A percentile compares a stretch with the other conserved stretches of the same genome.
These are phyloP conservation scores for Syngnathus rostellatus DNA, from an alignment of 2,797 vertebrate genomes.

Conservation along the genomic window DNA sequence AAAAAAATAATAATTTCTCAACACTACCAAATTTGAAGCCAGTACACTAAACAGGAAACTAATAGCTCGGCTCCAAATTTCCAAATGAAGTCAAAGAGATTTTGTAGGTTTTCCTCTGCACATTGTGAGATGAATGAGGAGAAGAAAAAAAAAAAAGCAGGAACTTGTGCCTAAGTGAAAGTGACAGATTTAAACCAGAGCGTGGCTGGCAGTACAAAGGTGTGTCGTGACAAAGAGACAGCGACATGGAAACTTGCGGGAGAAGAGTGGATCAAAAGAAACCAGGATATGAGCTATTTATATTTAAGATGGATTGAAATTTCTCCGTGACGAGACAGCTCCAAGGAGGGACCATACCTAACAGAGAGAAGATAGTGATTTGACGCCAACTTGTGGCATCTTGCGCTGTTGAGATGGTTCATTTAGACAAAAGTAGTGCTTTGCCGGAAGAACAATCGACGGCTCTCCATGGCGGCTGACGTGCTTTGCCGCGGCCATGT, in stretches of 20 bases:
- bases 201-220: slow-evolving; percentile 32
- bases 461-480: background rate
- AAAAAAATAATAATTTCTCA: no score
- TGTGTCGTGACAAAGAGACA: slow-evolving; percentile 37
- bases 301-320: slow-evolving; percentile 63
- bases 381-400: no score
- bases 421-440: no score
- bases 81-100: background rate
- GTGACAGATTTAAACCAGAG: slow-evolving; percentile 39
- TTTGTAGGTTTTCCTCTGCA: background rate
- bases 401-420: no score
- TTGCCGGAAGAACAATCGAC: no score
- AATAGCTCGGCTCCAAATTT: background rate
- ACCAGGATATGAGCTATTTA: slow-evolving; percentile 54
- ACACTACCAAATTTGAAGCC: background rate
- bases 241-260: slow-evolving; percentile 23
- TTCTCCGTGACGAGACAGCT: slow-evolving; percentile 40
- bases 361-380: background rate
- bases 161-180: slow-evolving; percentile 4
- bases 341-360: background rate
- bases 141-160: background rate
- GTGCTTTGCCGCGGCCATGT: background rate
- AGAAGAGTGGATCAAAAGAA: slow-evolving; percentile 12
- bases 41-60: background rate
- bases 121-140: background rate